Base-by-base conservation (phyloP, 2,113 vertebrate genomes). In the Pelusios castaneus region DNA sequence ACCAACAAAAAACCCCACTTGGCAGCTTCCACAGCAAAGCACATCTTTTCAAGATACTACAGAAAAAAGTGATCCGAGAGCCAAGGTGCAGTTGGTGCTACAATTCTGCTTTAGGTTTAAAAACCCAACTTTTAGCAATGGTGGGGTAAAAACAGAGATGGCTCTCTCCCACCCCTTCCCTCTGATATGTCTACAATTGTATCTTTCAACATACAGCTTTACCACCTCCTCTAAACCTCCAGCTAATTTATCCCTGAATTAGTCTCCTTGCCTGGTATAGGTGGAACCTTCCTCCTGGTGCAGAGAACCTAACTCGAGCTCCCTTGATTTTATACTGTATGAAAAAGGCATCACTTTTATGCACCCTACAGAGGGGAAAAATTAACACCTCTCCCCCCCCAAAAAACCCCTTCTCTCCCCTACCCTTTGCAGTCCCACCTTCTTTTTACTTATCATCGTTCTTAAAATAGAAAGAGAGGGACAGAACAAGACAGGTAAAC, bases 401-500 rank as follows among this genome's bases (percentile, higher is more conserved):
- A 16, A 52, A 52, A 47, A 47, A 47, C 47, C 47, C 47, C 7
- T 25, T 51, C 11, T 5, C 4, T 45, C 31, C 7, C n/a, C 29
- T 16, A 52, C 58, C 73, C 54, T 34, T 1, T 4, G 52, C 24
- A 89, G 31, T 11, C 34, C 51, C 55, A 9, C 34, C 52, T 6
- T 34, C 45, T 29, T 8, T 52, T 12, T 85, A 17, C 85, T 60
- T 58, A 38, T 27, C 24, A n/a, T 24, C 21, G 19, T 24, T 52
- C 88, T 73, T 67, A 87, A 89, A 0, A 51, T 14, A 43, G 75
- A 84, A 82, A 63, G 60, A 63, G 67, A 6, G n/a, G 7, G 75
- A 52, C 70, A 82, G 67, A 90, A 8, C 19, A 89, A 89, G 73
- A 85, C 89, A 91, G 85, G 85, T 86, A 89, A 88, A 84, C 5